Evolutionary conservation across 2,888 invertebrate genomes (phyloP).

Genomic region (Hyles lineata): DNA sequence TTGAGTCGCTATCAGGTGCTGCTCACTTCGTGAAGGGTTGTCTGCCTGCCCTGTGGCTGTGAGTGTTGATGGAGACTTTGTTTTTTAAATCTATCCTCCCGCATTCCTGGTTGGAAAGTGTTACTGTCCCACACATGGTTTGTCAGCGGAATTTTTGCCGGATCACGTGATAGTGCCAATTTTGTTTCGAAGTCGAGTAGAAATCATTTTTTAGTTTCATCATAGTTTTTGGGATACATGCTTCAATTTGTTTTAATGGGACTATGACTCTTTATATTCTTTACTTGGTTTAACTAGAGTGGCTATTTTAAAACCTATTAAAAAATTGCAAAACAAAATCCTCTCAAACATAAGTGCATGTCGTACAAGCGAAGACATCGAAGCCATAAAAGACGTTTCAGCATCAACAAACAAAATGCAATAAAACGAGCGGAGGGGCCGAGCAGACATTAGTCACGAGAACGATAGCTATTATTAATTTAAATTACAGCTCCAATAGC

Average conservation of each 20-base stretch:
- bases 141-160: too few relatives aligned
- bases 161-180: too few relatives aligned
- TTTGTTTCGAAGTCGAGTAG: too few relatives aligned
- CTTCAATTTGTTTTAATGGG: too few relatives aligned
- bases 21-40: not conserved
- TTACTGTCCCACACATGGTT: too few relatives aligned
- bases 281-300: too few relatives aligned
- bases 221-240: too few relatives aligned
- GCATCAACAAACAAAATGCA: slow-evolving; percentile 35
- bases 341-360: slow-evolving; percentile 33
- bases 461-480: slow-evolving; percentile 24
- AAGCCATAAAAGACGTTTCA: slow-evolving; percentile 37
- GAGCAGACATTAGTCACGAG: slow-evolving; percentile 18
- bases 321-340: not conserved
- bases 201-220: too few relatives aligned
- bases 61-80: not conserved
- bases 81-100: not conserved
- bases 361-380: slow-evolving; percentile 47
- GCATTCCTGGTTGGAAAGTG: not conserved
- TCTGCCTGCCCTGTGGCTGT: not conserved
- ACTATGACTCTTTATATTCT: too few relatives aligned
- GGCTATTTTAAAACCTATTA: not conserved
- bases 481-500: slow-evolving; percentile 23
- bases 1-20: not conserved
- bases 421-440: slow-evolving; percentile 17